These are phyloP conservation scores for Cyanoramphus novaezelandiae DNA, from an alignment of 2,113 vertebrate species.

Conservation along the genomic window DNA sequence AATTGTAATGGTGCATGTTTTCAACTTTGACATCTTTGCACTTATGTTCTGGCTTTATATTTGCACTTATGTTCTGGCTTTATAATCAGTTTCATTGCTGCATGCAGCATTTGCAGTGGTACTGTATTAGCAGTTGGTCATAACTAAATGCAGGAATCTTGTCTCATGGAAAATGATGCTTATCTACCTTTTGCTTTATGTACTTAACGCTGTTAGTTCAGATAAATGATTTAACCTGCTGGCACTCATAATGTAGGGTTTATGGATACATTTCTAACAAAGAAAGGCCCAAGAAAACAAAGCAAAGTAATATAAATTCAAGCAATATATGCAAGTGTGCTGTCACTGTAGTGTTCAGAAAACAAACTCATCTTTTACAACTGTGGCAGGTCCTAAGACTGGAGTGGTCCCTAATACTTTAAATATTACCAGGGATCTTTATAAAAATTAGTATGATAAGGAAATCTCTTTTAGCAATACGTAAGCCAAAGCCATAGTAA, in stretches of 20 bases:
- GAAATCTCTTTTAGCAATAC: background rate
- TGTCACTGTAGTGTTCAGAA: background rate
- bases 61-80: background rate
- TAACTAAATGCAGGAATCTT: background rate
- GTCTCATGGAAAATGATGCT: background rate
- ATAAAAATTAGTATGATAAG: background rate
- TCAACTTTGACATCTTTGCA: background rate
- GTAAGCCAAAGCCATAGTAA: background rate
- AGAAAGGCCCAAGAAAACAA: slow-evolving; percentile 21
- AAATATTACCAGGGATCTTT: slow-evolving; percentile 22
- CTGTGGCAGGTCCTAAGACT: background rate
- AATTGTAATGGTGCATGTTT: background rate
- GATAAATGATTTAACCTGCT: background rate
- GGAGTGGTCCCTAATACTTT: background rate
- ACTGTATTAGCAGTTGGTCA: background rate
- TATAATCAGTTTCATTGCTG: background rate
- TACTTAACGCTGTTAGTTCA: background rate
- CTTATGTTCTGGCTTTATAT: background rate
- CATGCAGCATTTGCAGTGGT: background rate
- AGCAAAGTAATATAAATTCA: slow-evolving; percentile 1
- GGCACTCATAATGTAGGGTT: background rate
- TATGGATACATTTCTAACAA: background rate
- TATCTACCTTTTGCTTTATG: slow-evolving; percentile 33
- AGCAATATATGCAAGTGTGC: background rate
- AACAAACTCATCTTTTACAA: background rate